Percentiles rank a stretch among this genome's conserved stretches.
phyloP scores from a whole-genome alignment of 2,888 invertebrate species.

The Drosophila vallismaia region DNA sequence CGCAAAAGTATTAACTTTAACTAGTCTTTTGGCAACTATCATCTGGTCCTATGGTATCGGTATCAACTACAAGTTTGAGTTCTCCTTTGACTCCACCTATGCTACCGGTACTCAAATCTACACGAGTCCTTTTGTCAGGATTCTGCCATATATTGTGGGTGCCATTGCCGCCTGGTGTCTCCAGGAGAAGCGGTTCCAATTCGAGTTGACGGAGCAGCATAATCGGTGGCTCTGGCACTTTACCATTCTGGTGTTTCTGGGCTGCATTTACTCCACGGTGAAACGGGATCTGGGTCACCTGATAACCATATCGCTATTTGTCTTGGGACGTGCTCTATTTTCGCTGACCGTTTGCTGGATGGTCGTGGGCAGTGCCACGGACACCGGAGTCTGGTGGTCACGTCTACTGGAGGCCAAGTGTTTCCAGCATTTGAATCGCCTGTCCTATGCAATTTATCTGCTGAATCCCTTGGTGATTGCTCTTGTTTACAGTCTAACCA shows the following conservation, averaged over 20 bases:
- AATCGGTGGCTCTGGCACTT: slow-evolving; percentile 81
- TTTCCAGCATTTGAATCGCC: slow-evolving; percentile 84
- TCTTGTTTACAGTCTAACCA: slow-evolving; percentile 83
- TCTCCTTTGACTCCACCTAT: slow-evolving; percentile 82
- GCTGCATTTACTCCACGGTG: slow-evolving; percentile 81
- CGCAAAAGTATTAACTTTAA: slow-evolving; percentile 57
- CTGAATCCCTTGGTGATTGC: slow-evolving; percentile 86
- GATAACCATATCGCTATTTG: slow-evolving; percentile 84
- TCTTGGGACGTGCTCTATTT: slow-evolving; percentile 85
- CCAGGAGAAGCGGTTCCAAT: slow-evolving; percentile 74
- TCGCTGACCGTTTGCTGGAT: slow-evolving; percentile 86
- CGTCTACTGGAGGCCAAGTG: slow-evolving; percentile 80
- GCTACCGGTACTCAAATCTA: slow-evolving; percentile 84
- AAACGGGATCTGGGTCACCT: slow-evolving; percentile 84
- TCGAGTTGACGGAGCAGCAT: slow-evolving; percentile 66
- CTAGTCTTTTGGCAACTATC: slow-evolving; percentile 66
- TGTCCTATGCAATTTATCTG: slow-evolving; percentile 86
- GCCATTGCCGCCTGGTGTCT: slow-evolving; percentile 84
- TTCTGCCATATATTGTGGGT: slow-evolving; percentile 85
- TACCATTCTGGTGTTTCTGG: slow-evolving; percentile 74
- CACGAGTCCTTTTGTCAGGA: slow-evolving; percentile 85
- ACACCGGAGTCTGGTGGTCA: slow-evolving; percentile 84
- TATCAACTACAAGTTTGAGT: slow-evolving; percentile 72
- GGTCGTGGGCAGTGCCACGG: slow-evolving; percentile 85
- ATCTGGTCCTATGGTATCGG: slow-evolving; percentile 80